Evolutionary conservation across 2,888 invertebrate genomes (phyloP).

Genomic region (Deilephila porcellus): DNA sequence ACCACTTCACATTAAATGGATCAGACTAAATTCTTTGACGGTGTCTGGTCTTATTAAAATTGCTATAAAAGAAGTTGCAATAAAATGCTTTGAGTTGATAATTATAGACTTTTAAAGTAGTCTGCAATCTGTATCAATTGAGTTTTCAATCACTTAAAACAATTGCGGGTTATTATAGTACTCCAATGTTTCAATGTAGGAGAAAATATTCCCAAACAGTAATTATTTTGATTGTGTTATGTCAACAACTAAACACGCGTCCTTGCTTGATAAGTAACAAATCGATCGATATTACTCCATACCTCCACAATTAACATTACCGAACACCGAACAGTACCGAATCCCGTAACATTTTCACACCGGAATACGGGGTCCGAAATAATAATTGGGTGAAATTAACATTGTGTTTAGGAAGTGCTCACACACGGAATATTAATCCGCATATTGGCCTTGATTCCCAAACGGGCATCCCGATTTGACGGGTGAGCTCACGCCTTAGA

Average conservation of each 20-base stretch:
- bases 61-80: slow-evolving; percentile 23
- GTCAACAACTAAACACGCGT: too few relatives aligned
- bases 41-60: neutral
- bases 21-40: slow-evolving; percentile 18
- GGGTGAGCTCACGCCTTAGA: slow-evolving; percentile 74
- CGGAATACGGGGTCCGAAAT: slow-evolving; percentile 59
- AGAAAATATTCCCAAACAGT: too few relatives aligned
- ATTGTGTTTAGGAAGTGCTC: slow-evolving; percentile 71
- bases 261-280: too few relatives aligned
- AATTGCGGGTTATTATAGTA: too few relatives aligned
- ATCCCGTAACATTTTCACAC: slow-evolving; percentile 52
- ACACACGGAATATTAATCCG: slow-evolving; percentile 76
- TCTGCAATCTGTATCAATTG: slow-evolving; percentile 1
- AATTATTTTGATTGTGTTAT: too few relatives aligned
- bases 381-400: slow-evolving; percentile 74
- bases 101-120: neutral
- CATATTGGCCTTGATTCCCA: slow-evolving; percentile 80
- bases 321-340: slow-evolving; percentile 1
- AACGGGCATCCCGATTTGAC: slow-evolving; percentile 74
- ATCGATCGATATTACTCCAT: slow-evolving; percentile 4
- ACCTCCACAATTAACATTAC: neutral
- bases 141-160: neutral
- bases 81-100: neutral
- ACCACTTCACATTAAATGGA: slow-evolving; percentile 47
- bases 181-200: neutral